These are phyloP conservation scores for Hesperophylax magnus DNA, from an alignment of 1,140 invertebrate genomes.

Conservation along the genomic window DNA sequence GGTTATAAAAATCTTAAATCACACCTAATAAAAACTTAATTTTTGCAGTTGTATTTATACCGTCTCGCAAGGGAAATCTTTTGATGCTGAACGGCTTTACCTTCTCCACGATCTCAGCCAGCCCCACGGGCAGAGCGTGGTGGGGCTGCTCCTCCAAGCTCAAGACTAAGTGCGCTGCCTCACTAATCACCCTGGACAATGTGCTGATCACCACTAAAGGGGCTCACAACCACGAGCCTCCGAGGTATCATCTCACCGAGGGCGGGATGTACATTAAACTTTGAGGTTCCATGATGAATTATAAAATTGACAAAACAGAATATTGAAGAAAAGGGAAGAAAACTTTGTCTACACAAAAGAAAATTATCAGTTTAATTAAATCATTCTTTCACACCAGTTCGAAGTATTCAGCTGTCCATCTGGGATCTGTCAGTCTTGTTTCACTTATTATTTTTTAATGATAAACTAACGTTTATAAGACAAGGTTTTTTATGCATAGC, in stretches of 20 bases:
- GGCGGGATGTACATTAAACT: neutral
- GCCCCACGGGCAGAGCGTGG: neutral
- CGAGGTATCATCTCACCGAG: neutral
- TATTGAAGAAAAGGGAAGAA: neutral
- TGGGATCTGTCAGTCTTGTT: too few species aligned
- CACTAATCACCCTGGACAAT: neutral
- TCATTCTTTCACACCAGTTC: too few species aligned
- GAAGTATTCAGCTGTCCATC: too few species aligned
- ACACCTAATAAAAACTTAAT: neutral
- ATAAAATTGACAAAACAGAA: too few species aligned
- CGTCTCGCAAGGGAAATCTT: neutral
- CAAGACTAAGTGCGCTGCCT: neutral
- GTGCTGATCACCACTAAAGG: neutral
- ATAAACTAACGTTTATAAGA: too few species aligned
- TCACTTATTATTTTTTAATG: too few species aligned
- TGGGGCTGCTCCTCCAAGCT: slow-evolving; percentile 28
- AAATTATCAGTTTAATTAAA: too few species aligned
- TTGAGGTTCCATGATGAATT: neutral
- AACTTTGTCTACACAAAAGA: too few species aligned
- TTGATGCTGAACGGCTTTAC: slow-evolving; percentile 3
- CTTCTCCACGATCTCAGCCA: neutral
- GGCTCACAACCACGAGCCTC: neutral
- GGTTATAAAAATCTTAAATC: too few species aligned
- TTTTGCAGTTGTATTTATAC: slow-evolving; percentile 14
- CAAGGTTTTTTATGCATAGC: too few species aligned